A percentile compares a stretch with the other conserved stretches of the same genome.
These are phyloP conservation scores for Manis javanica DNA, from an alignment of 2,797 vertebrate species.

Conservation along the genomic window DNA sequence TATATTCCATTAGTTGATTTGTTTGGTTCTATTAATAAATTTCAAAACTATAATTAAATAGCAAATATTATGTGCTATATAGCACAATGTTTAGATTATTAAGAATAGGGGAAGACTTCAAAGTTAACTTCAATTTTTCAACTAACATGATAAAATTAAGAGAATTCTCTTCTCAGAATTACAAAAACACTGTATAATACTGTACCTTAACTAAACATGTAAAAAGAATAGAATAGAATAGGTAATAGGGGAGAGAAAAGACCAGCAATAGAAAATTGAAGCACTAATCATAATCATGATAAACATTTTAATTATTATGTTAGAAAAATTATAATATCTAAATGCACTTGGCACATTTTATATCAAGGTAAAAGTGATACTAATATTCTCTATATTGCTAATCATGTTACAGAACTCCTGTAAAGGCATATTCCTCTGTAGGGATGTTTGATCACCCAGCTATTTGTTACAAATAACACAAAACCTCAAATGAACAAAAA, in stretches of 20 bases:
- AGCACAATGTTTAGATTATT: not conserved
- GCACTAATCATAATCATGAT: not conserved
- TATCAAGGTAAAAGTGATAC: not conserved
- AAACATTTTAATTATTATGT: not conserved
- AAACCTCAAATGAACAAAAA: not conserved
- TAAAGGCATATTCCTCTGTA: not conserved
- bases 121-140: no score
- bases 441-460: not conserved
- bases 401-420: not conserved
- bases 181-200: not conserved
- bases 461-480: not conserved
- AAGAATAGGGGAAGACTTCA: not conserved
- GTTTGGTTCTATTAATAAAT: not conserved
- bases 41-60: not conserved
- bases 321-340: not conserved
- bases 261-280: not conserved
- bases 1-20: not conserved
- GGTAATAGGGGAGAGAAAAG: not conserved
- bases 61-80: not conserved
- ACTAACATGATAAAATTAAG: not conserved
- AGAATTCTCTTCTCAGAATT: not conserved
- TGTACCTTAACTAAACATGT: not conserved
- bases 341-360: not conserved
- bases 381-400: not conserved
- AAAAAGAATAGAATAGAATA: not conserved